phyloP scores from a whole-genome alignment of 2,113 vertebrate species.

The Willisornis vidua region DNA sequence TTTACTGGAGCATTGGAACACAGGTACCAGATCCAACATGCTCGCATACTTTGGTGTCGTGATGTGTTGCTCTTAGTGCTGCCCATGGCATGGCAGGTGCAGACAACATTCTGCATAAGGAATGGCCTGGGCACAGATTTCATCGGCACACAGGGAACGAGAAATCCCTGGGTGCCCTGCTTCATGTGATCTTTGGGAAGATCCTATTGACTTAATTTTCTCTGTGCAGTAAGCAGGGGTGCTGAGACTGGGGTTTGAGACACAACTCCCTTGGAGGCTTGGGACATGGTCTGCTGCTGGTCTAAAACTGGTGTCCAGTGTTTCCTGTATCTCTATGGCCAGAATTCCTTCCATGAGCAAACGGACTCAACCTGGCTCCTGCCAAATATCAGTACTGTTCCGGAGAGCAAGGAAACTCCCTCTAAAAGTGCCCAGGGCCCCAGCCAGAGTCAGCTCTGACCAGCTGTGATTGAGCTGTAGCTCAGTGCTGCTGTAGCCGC shows the following conservation, averaged over 20 bases:
- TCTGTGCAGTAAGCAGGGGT: not conserved
- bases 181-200: not conserved
- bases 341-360: not conserved
- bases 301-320: not conserved
- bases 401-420: not conserved
- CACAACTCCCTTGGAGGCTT: accelerated
- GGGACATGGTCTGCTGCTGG: not conserved
- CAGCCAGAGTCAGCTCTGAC: not conserved
- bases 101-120: not conserved
- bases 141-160: not conserved
- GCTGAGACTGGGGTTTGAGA: accelerated
- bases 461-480: accelerated
- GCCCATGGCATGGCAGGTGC: not conserved
- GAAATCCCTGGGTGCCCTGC: accelerated
- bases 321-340: not conserved
- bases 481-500: not conserved
- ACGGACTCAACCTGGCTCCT: not conserved
- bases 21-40: conserved; percentile 75
- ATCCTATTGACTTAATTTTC: not conserved
- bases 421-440: not conserved
- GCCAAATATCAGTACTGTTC: not conserved
- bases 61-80: not conserved
- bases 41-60: not conserved
- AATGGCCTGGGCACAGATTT: not conserved
- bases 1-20: conserved; percentile 98